These are phyloP conservation scores for Isurus oxyrinchus DNA, from an alignment of 2,113 vertebrate genomes.

Conservation along the genomic window DNA sequence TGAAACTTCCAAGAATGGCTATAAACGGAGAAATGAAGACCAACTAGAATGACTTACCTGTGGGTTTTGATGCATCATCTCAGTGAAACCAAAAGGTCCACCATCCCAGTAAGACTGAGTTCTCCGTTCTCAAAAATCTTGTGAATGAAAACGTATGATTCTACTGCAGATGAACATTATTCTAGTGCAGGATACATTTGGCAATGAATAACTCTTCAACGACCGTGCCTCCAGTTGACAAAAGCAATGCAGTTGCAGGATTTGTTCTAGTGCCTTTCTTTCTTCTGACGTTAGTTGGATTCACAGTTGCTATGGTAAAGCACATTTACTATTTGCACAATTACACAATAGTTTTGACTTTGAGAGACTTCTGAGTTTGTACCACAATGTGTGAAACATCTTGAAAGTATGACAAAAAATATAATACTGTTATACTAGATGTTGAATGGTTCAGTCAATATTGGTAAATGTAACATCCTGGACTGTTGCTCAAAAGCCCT, in stretches of 20 bases:
- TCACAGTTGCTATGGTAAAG: conserved; percentile 79
- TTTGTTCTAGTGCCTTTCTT: conserved; percentile 81
- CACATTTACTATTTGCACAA: conserved; percentile 37
- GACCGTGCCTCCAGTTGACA: conserved; percentile 56
- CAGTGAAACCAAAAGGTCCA: background rate
- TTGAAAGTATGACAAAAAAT: background rate
- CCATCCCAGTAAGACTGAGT: background rate
- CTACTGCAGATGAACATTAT: background rate
- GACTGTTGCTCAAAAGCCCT: background rate
- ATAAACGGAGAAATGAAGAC: background rate
- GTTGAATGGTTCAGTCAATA: background rate
- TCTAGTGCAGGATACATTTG: background rate
- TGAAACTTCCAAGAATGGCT: background rate
- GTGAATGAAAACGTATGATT: background rate
- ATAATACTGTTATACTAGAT: background rate
- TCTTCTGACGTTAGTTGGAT: conserved; percentile 73
- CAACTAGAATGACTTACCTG: background rate
- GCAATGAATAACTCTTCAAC: conserved; percentile 49
- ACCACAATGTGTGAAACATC: background rate
- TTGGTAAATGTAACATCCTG: background rate
- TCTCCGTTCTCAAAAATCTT: background rate
- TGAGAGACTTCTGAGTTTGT: background rate
- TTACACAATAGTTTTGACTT: background rate
- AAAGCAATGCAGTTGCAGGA: conserved; percentile 63
- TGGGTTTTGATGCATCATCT: background rate